Evolutionary conservation across 2,888 invertebrate genomes (phyloP).

Genomic region (Nipponacmea schrenckii): DNA sequence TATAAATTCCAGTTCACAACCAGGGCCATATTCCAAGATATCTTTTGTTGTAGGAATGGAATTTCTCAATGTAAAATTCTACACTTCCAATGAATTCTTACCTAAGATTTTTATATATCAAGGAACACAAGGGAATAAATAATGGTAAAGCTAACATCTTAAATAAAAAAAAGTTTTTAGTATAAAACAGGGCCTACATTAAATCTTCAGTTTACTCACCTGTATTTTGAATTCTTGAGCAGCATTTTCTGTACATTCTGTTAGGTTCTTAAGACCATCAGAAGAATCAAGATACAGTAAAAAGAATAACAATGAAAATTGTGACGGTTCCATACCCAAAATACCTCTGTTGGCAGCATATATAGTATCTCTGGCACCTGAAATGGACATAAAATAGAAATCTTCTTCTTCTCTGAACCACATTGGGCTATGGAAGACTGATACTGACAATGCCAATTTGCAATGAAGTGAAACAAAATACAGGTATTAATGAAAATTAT

Average conservation of each 20-base stretch:
- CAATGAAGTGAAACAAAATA: neutral
- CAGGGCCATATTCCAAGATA: too few species aligned
- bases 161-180: too few species aligned
- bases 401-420: neutral
- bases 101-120: too few species aligned
- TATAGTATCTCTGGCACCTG: conserved; percentile 57
- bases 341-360: conserved; percentile 55
- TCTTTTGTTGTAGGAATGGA: too few species aligned
- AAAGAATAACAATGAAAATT: conserved; percentile 64
- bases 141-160: too few species aligned
- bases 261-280: conserved; percentile 56
- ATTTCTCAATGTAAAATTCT: too few species aligned
- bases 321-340: conserved; percentile 61
- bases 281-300: conserved; percentile 60
- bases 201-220: conserved; percentile 36
- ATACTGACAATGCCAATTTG: neutral
- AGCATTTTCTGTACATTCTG: conserved; percentile 53
- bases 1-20: too few species aligned
- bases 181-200: too few species aligned
- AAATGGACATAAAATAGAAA: conserved; percentile 15
- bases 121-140: too few species aligned
- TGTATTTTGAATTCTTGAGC: conserved; percentile 63
- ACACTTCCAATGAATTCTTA: too few species aligned
- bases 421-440: neutral
- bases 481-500: too few species aligned